phyloP scores from a whole-genome alignment of 2,888 invertebrate genomes.

The Tetragonula carbonaria region DNA sequence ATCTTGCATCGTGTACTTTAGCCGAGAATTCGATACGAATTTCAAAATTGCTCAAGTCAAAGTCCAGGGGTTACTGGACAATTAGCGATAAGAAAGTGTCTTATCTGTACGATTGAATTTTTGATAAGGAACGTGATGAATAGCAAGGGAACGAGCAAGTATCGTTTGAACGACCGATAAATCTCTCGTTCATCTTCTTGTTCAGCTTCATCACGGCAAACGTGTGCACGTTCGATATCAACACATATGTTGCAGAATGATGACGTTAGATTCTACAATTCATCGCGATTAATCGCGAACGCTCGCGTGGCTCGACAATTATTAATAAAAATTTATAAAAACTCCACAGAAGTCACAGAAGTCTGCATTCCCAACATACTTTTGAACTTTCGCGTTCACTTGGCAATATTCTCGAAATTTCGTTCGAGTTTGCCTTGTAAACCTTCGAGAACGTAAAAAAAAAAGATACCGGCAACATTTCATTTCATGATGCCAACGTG shows the following conservation, averaged over 20 bases:
- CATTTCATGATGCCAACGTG: background rate
- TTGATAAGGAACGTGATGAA: background rate
- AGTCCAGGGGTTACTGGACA: too few relatives aligned
- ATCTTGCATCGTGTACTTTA: background rate
- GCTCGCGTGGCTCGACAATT: too few relatives aligned
- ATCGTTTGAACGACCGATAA: constrained; percentile 1
- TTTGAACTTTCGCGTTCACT: background rate
- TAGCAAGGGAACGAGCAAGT: background rate
- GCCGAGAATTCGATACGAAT: background rate
- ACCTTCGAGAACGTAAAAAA: background rate
- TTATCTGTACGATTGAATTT: background rate
- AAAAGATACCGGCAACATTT: background rate
- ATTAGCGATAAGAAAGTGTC: background rate
- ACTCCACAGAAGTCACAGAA: background rate
- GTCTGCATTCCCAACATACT: too few relatives aligned
- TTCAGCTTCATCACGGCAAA: constrained; percentile 8
- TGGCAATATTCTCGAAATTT: background rate
- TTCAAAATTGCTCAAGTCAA: background rate
- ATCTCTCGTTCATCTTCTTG: constrained; percentile 13
- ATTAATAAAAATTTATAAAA: constrained; percentile 22
- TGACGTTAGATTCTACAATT: constrained; percentile 15
- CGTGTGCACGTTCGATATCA: background rate
- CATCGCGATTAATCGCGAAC: constrained; percentile 9
- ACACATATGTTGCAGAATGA: background rate
- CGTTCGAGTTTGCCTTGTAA: background rate